Percentiles rank a stretch among this genome's conserved stretches.
Conservation (phyloP, 2,888 invertebrate species). For the Phortica magna region DNA sequence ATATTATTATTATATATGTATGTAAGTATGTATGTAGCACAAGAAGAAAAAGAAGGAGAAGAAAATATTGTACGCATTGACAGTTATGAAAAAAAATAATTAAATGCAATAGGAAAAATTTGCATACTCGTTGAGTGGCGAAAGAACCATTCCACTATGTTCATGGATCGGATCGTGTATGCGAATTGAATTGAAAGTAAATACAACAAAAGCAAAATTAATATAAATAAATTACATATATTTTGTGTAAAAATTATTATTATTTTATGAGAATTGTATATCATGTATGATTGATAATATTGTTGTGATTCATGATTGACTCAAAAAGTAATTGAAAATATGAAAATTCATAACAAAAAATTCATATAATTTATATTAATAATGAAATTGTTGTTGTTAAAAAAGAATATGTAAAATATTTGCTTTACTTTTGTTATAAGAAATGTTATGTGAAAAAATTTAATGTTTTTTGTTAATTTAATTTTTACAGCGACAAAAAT, state of each 20-base stretch:
- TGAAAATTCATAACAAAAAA: no score
- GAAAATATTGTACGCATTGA: conserved; percentile 2
- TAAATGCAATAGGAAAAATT: conserved; percentile 34
- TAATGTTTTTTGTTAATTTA: conserved; percentile 30
- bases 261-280: not conserved
- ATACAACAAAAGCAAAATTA: conserved; percentile 31
- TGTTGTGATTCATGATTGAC: not conserved
- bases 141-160: conserved; percentile 76
- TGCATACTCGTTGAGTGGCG: conserved; percentile 78
- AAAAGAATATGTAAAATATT: not conserved
- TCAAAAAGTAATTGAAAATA: no score
- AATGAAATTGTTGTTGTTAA: no score
- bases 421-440: not conserved
- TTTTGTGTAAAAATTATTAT: conserved; percentile 15
- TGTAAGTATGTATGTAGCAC: conserved; percentile 23
- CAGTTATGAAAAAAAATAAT: not conserved
- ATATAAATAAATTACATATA: not conserved
- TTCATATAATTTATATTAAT: no score
- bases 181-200: conserved; percentile 29
- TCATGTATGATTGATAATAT: not conserved
- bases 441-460: not conserved
- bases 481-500: conserved; percentile 45
- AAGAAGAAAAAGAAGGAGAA: conserved; percentile 41
- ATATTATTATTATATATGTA: conserved; percentile 37
- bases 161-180: conserved; percentile 37